Conservation (phyloP, 2,113 vertebrate genomes). For the Glaucidium brasilianum region DNA sequence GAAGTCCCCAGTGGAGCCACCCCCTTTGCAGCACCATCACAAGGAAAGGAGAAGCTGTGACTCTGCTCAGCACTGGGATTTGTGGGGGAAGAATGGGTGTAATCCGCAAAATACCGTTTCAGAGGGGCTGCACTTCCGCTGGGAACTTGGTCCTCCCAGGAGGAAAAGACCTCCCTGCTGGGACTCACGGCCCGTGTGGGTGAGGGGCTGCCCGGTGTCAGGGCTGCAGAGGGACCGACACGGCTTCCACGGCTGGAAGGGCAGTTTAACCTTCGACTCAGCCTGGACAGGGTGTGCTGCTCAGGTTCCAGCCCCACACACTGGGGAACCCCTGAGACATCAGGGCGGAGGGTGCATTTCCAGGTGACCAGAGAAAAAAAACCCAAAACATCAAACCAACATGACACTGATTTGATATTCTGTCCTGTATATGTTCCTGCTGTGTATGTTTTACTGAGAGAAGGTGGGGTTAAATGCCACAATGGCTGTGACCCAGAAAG, state of each 20-base stretch:
- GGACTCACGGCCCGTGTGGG: background rate
- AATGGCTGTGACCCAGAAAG: background rate
- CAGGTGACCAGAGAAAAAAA: background rate
- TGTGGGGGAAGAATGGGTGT: accelerated
- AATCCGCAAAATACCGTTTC: background rate
- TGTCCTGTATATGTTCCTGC: background rate
- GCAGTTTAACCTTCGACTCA: background rate
- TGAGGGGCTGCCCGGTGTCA: background rate
- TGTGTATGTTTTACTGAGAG: background rate
- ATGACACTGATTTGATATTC: background rate
- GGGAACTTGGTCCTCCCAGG: background rate
- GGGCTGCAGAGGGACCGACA: too few relatives aligned
- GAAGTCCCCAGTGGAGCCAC: background rate
- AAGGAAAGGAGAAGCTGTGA: background rate
- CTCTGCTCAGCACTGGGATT: background rate
- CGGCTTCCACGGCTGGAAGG: background rate
- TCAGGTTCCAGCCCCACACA: background rate
- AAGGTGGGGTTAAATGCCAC: background rate
- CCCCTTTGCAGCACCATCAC: constrained; percentile 31
- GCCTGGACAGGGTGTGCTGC: background rate
- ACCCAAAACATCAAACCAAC: background rate
- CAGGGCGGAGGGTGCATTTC: accelerated
- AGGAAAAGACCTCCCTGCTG: background rate
- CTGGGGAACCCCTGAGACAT: background rate
- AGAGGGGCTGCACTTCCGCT: background rate